phyloP scores from a whole-genome alignment of 2,888 invertebrate genomes.

The Cheilosia grossa region DNA sequence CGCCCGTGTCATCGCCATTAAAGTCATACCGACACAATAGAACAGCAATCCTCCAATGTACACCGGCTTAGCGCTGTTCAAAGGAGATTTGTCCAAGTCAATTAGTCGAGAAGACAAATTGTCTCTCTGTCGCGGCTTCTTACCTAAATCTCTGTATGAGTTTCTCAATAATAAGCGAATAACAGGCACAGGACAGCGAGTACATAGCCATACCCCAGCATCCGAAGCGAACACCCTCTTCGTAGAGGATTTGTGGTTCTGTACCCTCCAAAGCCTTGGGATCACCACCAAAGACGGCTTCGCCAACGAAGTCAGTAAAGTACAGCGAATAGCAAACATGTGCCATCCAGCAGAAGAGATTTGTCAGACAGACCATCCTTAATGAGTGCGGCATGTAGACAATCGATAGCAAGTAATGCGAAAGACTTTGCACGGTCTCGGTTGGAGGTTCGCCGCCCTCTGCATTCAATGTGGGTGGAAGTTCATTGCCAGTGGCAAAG shows the following conservation, averaged over 20 bases:
- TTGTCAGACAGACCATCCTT: conserved; percentile 94
- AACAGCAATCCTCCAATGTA: conserved; percentile 95
- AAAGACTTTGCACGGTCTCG: conserved; percentile 84
- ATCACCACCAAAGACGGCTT: conserved; percentile 81
- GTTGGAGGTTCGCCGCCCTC: conserved; percentile 60
- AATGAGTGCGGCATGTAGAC: conserved; percentile 95
- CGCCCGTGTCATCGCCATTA: conserved; percentile 91
- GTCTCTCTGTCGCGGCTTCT: conserved; percentile 75
- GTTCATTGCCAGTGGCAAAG: conserved; percentile 70
- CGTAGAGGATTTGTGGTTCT: conserved; percentile 88
- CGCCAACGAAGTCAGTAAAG: conserved; percentile 94
- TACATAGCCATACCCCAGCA: conserved; percentile 99
- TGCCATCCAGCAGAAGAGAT: conserved; percentile 99
- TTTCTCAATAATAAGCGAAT: conserved; percentile 94
- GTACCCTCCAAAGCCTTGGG: conserved; percentile 89
- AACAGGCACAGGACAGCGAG: conserved; percentile 96
- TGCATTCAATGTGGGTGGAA: conserved; percentile 52
- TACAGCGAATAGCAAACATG: conserved; percentile 98
- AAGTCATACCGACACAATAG: conserved; percentile 94
- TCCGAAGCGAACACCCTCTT: conserved; percentile 96
- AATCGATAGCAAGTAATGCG: conserved; percentile 94
- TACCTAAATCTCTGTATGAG: conserved; percentile 90
- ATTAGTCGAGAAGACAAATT: conserved; percentile 56
- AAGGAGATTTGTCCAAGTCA: conserved; percentile 80
- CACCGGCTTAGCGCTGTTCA: conserved; percentile 90